These are phyloP conservation scores for Heliconius cydno DNA, from an alignment of 2,888 invertebrate species.

Conservation along the genomic window DNA sequence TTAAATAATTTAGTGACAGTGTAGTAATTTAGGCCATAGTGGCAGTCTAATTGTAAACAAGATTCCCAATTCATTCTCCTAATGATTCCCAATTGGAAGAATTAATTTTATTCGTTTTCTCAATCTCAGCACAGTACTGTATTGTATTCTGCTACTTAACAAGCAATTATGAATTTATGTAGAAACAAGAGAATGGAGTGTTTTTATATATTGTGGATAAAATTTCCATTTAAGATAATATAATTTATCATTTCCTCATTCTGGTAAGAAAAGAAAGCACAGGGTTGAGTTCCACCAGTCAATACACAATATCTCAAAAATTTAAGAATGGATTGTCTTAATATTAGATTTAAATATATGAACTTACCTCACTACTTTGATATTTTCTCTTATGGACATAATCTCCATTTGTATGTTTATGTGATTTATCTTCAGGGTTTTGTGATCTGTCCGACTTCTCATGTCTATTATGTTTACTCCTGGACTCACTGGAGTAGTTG, in stretches of 20 bases:
- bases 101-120: not conserved
- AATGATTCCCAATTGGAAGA: no score
- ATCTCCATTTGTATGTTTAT: constrained; percentile 66
- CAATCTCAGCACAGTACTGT: not conserved
- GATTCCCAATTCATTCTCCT: no score
- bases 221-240: not conserved
- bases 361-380: constrained; percentile 73
- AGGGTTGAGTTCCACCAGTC: no score
- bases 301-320: no score
- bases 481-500: constrained; percentile 60
- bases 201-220: not conserved
- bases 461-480: constrained; percentile 55
- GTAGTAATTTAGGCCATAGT: no score
- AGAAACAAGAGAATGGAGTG: not conserved
- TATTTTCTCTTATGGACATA: constrained; percentile 67
- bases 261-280: no score
- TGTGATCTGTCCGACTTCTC: constrained; percentile 55
- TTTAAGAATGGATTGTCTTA: no score
- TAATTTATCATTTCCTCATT: not conserved
- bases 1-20: no score
- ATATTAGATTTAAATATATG: not conserved
- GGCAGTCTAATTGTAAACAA: no score
- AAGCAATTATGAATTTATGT: not conserved
- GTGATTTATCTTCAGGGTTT: constrained; percentile 51
- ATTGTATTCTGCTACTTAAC: not conserved